Conservation (phyloP, 2,113 vertebrate genomes). For the Lepus europaeus region DNA sequence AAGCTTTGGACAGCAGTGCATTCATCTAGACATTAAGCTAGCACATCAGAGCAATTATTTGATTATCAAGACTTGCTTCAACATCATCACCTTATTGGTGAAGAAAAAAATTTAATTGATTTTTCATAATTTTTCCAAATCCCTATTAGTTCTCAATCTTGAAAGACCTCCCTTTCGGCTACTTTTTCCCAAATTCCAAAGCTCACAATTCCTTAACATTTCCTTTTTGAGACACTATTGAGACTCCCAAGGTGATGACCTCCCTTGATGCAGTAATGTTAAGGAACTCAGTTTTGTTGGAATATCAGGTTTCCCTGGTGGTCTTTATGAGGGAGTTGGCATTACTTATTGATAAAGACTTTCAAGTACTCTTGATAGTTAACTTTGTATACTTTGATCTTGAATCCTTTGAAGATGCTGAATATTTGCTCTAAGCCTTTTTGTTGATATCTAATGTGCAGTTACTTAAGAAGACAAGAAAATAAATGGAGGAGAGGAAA, state of each 20-base stretch:
- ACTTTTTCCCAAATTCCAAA: neutral
- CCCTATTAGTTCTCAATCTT: neutral
- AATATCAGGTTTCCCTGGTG: neutral
- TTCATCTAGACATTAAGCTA: neutral
- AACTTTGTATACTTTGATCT: neutral
- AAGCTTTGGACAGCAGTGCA: neutral
- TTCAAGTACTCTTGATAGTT: neutral
- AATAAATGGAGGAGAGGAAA: neutral
- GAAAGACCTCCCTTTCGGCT: neutral
- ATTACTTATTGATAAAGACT: conserved; percentile 11
- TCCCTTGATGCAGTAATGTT: neutral
- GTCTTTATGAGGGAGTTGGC: neutral
- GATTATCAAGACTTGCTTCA: neutral
- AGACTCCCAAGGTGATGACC: neutral
- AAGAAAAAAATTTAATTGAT: neutral
- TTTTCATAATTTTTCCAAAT: neutral
- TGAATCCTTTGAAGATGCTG: neutral
- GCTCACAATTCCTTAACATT: neutral
- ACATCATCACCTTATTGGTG: neutral
- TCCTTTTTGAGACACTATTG: neutral
- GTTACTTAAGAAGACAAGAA: neutral
- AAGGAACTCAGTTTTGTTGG: neutral
- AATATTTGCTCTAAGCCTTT: neutral
- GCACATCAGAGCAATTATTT: neutral
- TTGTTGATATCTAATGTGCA: neutral